Conservation (phyloP, 2,113 vertebrate genomes). For the Sebastes fasciatus region DNA sequence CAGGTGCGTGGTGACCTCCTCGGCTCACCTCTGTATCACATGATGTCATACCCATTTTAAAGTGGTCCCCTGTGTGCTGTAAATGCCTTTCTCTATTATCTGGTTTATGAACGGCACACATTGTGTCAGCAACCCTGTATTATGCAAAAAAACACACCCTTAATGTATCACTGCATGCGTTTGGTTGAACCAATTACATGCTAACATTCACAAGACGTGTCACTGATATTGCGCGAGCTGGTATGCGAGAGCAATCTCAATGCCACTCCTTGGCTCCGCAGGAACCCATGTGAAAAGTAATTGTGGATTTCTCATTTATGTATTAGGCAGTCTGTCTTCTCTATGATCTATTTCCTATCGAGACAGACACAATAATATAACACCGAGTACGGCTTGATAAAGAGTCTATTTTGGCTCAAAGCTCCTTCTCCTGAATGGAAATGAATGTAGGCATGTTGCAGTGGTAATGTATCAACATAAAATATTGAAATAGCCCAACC, state of each 20-base stretch:
- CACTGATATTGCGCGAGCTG: conserved; percentile 44
- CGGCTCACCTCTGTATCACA: conserved; percentile 74
- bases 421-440: conserved; percentile 75
- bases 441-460: conserved; percentile 76
- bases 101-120: conserved; percentile 29
- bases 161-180: conserved; percentile 46
- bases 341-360: conserved; percentile 75
- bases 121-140: conserved; percentile 56
- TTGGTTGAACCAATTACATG: conserved; percentile 75
- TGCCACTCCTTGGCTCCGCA: conserved; percentile 53
- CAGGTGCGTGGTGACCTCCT: conserved; percentile 57
- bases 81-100: conserved; percentile 47
- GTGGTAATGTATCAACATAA: conserved; percentile 84
- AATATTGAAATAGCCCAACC: conserved; percentile 84
- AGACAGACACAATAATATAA: conserved; percentile 76
- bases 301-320: conserved; percentile 76
- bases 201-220: conserved; percentile 76
- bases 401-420: conserved; percentile 77
- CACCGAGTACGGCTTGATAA: conserved; percentile 71
- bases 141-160: conserved; percentile 50
- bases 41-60: conserved; percentile 77
- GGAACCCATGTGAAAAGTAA: conserved; percentile 76
- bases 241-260: conserved; percentile 54
- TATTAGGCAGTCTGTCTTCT: conserved; percentile 71
- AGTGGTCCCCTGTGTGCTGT: conserved; percentile 36